phyloP scores from a whole-genome alignment of 1,140 invertebrate genomes.

The Micrasema minimum region DNA sequence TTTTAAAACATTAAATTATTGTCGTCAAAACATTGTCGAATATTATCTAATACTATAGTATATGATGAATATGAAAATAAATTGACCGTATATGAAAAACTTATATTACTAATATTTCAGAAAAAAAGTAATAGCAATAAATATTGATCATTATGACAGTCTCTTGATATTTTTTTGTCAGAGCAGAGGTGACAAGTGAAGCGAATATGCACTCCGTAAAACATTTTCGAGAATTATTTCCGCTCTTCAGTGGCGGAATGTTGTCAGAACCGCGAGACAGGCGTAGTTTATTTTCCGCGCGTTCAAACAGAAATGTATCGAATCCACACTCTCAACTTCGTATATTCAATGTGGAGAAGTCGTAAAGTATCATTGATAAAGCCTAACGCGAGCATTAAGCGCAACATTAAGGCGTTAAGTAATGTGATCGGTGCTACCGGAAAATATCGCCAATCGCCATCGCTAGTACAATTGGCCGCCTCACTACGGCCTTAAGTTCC shows the following conservation, averaged over 20 bases:
- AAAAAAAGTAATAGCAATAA: too few species aligned
- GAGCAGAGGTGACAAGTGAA: slow-evolving; percentile 23
- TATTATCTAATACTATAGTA: too few species aligned
- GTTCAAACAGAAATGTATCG: background rate
- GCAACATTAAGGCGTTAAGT: slow-evolving; percentile 25
- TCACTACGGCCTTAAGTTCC: slow-evolving; percentile 9
- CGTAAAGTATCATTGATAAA: slow-evolving; percentile 25
- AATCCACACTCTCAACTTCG: background rate
- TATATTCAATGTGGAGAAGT: background rate
- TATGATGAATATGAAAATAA: too few species aligned
- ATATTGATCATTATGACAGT: too few species aligned
- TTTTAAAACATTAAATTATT: too few species aligned
- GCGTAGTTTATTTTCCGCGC: background rate
- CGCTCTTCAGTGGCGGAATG: slow-evolving; percentile 13
- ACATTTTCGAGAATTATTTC: background rate
- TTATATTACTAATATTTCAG: too few species aligned
- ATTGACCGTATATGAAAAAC: too few species aligned
- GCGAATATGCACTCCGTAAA: slow-evolving; percentile 1
- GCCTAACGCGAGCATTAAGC: slow-evolving; percentile 3
- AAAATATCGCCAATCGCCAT: too few species aligned
- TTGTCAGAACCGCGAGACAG: background rate
- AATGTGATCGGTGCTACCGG: slow-evolving; percentile 32
- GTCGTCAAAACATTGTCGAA: too few species aligned
- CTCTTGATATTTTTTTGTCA: too few species aligned
- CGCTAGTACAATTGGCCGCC: background rate